Base-by-base conservation (phyloP, 2,113 vertebrate species). In the Leiothrix lutea region DNA sequence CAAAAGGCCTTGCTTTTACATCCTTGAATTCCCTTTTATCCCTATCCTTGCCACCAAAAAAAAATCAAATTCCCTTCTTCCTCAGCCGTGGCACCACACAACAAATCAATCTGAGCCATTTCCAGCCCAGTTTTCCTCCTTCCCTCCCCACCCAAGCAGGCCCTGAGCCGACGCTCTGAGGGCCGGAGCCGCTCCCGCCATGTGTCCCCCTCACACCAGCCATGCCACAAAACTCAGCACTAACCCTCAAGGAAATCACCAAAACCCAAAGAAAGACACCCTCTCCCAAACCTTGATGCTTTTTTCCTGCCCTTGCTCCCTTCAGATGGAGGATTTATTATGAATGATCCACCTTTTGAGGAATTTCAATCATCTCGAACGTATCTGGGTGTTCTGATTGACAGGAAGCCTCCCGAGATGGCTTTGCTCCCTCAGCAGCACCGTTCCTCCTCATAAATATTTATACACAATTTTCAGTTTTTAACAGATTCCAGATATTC, bases 101-200 rank as follows among this genome's bases (percentile, higher is more conserved):
- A 29, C 38, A 28, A 29, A 62, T 10, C 15, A 18, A 0, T 18
- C 0, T 9, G 25, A 54, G n/a, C 60, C 2, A 50, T 56, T 71
- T 56, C n/a, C 38, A 83, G 38, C 14, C 16, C 4, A 4, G 3
- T 35, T 53, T 29, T 24, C 7, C 8, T 48, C 18, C 16, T 36
- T 28, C 26, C 21, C 14, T 45, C 35, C 47, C 51, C 40, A 48
- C 18, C 44, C 50, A 45, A 35, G 33, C 48, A 22, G 48, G 23
- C 24, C 13, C 2, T 0, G 11, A 50, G 33, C 18, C 2, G 5
- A 35, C 5, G 1, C n/a, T 50, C 19, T 5, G 2, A 0, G 5
- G 0, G 14, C 48, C 3, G 28, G 38, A 40, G 48, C 0, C 4
- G 33, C 42, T 81, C 65, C 15, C 2, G 1, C 61, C 13, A 0